Conservation (phyloP, 2,888 invertebrate genomes). For the Lasioglossum lativentre region DNA sequence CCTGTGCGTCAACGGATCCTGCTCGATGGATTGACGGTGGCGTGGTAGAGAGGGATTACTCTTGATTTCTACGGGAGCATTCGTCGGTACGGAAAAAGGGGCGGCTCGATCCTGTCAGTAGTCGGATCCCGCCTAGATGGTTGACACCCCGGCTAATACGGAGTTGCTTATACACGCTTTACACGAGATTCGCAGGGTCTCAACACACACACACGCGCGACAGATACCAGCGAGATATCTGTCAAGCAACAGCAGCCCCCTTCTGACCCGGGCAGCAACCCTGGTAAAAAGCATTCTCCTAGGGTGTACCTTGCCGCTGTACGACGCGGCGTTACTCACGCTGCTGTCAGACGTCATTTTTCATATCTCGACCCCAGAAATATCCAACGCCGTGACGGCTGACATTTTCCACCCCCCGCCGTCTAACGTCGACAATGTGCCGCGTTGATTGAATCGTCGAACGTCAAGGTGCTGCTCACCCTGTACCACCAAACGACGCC, state of each 20-base stretch:
- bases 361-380: constrained; percentile 73
- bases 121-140: constrained; percentile 40
- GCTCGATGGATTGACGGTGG: not conserved
- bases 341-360: constrained; percentile 75
- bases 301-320: constrained; percentile 51
- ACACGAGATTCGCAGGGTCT: constrained; percentile 48
- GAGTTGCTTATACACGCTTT: constrained; percentile 62
- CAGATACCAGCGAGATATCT: constrained; percentile 64
- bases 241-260: constrained; percentile 57
- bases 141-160: constrained; percentile 63
- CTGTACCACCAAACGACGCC: constrained; percentile 15
- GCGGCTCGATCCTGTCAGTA: constrained; percentile 40
- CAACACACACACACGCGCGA: constrained; percentile 36
- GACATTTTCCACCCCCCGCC: constrained; percentile 68
- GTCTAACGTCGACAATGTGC: constrained; percentile 73
- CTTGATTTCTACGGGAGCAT: constrained; percentile 7
- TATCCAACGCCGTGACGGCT: constrained; percentile 69
- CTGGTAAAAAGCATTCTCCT: constrained; percentile 66
- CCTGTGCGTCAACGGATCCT: not conserved
- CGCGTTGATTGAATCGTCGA: constrained; percentile 79
- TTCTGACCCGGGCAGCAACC: constrained; percentile 18
- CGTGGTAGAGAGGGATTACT: not conserved
- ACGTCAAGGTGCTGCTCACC: constrained; percentile 66
- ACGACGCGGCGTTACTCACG: constrained; percentile 42
- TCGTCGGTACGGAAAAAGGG: constrained; percentile 23